Conservation (phyloP, 1,140 invertebrate species). For the Monochamus saltuarius region DNA sequence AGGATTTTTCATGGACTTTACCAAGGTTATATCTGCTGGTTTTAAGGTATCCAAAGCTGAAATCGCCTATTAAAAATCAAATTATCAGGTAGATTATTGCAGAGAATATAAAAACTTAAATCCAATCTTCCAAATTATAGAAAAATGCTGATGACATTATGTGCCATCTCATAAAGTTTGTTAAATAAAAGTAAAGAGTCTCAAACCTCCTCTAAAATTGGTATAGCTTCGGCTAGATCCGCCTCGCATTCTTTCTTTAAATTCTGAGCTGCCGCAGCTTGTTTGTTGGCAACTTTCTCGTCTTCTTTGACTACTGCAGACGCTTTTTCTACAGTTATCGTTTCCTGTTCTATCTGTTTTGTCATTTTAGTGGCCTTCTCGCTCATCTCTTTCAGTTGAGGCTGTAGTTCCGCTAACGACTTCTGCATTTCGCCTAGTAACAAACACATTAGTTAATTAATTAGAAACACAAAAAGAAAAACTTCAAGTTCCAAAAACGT, state of each 20-base stretch:
- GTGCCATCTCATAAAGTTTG: no score
- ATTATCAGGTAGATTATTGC: not conserved
- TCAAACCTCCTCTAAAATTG: conserved; percentile 72
- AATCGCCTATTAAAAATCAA: conserved; percentile 53
- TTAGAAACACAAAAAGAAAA: not conserved
- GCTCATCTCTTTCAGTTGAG: conserved; percentile 77
- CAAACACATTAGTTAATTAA: not conserved
- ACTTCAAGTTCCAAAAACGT: conserved; percentile 39
- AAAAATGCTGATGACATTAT: no score
- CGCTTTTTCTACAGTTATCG: conserved; percentile 80
- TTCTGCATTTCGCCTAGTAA: conserved; percentile 71
- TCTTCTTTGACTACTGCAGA: conserved; percentile 83
- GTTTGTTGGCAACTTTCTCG: conserved; percentile 85
- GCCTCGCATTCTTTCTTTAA: conserved; percentile 90
- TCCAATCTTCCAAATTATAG: no score
- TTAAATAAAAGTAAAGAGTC: no score
- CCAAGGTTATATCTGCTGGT: conserved; percentile 88
- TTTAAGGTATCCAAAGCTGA: conserved; percentile 90
- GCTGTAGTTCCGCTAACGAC: conserved; percentile 83
- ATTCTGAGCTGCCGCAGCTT: conserved; percentile 79
- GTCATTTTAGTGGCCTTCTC: conserved; percentile 82
- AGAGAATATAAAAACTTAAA: no score
- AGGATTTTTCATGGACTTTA: conserved; percentile 98
- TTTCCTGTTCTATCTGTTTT: conserved; percentile 84
- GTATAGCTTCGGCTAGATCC: conserved; percentile 86